These are phyloP conservation scores for Etia nguti DNA, from an alignment of 2,113 vertebrate species.

Conservation along the genomic window DNA sequence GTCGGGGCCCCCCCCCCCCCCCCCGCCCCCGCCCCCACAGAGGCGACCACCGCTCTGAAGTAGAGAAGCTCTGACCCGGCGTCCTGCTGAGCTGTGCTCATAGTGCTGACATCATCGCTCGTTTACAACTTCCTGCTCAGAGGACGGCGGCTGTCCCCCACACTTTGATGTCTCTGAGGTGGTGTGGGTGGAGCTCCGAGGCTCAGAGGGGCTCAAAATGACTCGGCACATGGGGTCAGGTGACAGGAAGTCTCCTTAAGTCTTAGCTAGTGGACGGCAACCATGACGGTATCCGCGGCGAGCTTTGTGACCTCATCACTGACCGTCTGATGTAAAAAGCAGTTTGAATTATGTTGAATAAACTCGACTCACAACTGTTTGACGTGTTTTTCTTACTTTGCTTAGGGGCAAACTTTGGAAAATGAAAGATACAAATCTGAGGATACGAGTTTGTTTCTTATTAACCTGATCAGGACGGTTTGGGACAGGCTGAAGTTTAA, in stretches of 20 bases:
- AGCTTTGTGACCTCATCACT: neutral
- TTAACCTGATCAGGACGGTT: fast-evolving
- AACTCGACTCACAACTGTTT: neutral
- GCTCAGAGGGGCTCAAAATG: neutral
- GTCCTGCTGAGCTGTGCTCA: neutral
- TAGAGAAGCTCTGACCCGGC: neutral
- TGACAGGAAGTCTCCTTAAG: neutral
- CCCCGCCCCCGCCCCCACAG: no score
- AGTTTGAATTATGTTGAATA: neutral
- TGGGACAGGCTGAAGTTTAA: neutral
- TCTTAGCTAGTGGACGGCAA: neutral
- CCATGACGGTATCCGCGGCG: neutral
- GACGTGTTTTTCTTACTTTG: neutral
- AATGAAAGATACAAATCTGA: neutral
- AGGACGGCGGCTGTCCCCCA: no score
- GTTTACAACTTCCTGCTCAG: neutral
- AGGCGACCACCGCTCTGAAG: neutral
- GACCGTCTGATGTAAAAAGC: neutral
- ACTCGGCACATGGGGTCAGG: neutral
- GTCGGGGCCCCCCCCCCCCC: no score
- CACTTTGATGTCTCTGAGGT: neutral
- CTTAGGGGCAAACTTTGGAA: neutral
- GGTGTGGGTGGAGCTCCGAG: neutral
- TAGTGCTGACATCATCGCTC: neutral
- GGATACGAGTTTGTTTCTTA: neutral